Evolutionary conservation across 2,888 invertebrate species (phyloP), one percentile per base, ranked within the genome.

Genomic region (Lissocephala sabroskyi): DNA sequence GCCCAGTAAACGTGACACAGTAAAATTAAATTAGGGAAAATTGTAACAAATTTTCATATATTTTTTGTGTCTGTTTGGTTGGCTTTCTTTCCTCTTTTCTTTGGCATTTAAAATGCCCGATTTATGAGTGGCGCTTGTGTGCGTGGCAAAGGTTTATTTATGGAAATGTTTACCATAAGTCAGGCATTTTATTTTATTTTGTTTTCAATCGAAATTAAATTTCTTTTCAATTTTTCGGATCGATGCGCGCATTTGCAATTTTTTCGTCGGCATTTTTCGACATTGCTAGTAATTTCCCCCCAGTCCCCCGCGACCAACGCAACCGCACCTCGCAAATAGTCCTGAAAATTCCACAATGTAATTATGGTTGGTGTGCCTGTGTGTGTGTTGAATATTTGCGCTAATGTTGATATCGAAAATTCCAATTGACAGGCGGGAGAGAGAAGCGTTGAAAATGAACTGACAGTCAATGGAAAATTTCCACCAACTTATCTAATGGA

Each of bases 11-110:
- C 39, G 47, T 41, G 49, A 55, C 51, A 56, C 41, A 63, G 49
- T 75, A 58, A 66, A 70, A 70, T 70, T 62, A 66, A 75, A 75
- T 78, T 75, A 70, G 55, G 63, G 35, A 55, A 53, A 56, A 59
- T 70, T 74, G 50, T 59, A 58, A 62, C 62, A 56, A 68, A 57
- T 23, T 41, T 23, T 23, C 7, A 23, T 23, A 23, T 23, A 23
- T 23, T 3, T 3, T 23, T 7, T 23, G 23, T 23, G 4, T 23
- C 23, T 23, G 3, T 23, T 23, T 23, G 23, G 23, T 23, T 23
- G 3, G 23, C 7, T 23, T 3, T 7, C 23, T 23, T 3, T 23
- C 3, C 35, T 7, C 23, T 23, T 3, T 23, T 2, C 35, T 40
- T n/a, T 17, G 13, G 43, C 23, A 30, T 11, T 26, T 13, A 17